These are phyloP conservation scores for Podarcis cretensis DNA, from an alignment of 2,113 vertebrate species.

Conservation along the genomic window DNA sequence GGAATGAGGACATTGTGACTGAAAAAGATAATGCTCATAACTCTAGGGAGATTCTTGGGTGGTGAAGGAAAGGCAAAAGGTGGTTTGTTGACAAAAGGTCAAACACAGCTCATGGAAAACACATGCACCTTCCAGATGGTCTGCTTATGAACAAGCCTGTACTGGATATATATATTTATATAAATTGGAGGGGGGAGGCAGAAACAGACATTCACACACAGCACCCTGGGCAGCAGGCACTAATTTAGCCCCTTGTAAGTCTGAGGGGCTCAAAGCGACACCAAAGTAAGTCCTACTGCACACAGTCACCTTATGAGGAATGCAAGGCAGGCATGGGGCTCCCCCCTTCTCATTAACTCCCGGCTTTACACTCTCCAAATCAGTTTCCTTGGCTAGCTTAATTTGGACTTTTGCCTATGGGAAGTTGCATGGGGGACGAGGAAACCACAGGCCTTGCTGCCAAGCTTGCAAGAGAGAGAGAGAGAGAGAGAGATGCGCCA, in stretches of 20 bases:
- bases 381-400: background rate
- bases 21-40: background rate
- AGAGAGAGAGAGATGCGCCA: background rate
- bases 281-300: background rate
- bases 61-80: background rate
- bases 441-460: fast-evolving
- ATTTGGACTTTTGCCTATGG: background rate
- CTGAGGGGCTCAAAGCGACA: background rate
- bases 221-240: background rate
- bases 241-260: background rate
- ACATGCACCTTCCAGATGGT: background rate
- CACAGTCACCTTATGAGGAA: background rate
- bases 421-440: background rate
- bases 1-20: background rate
- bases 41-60: background rate
- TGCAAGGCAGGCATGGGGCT: background rate
- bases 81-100: background rate
- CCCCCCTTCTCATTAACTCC: background rate
- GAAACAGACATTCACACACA: background rate
- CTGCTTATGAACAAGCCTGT: background rate
- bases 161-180: background rate
- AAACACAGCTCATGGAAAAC: background rate
- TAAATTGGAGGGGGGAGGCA: background rate
- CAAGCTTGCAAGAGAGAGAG: background rate
- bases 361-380: background rate